Conservation (phyloP, 2,888 invertebrate species). For the Ceriagrion tenellum region DNA sequence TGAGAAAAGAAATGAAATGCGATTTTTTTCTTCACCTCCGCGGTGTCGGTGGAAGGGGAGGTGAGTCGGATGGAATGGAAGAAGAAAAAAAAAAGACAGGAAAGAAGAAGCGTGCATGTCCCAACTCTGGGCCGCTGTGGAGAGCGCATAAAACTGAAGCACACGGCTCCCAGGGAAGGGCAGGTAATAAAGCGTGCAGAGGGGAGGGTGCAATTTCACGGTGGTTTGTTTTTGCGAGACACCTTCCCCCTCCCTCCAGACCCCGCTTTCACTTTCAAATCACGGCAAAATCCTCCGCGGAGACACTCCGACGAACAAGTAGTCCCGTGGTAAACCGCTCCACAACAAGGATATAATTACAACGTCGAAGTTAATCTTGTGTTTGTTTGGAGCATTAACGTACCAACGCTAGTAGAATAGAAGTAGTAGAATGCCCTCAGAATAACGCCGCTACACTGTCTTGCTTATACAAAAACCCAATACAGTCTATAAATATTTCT, state of each 20-base stretch:
- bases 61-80: background rate
- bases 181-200: background rate
- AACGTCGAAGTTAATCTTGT: background rate
- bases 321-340: background rate
- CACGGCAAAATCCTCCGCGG: background rate
- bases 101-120: conserved; percentile 3
- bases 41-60: background rate
- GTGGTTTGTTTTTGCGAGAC: conserved; percentile 20
- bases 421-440: too few relatives aligned
- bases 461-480: too few relatives aligned
- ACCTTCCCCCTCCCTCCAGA: too few relatives aligned
- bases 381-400: background rate
- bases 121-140: background rate
- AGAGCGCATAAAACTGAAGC: conserved; percentile 2
- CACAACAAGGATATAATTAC: background rate
- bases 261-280: conserved; percentile 14
- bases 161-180: background rate
- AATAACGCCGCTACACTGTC: too few relatives aligned
- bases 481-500: too few relatives aligned
- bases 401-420: too few relatives aligned
- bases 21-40: background rate
- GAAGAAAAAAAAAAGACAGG: background rate
- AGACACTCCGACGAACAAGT: background rate
- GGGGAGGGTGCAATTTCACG: conserved; percentile 5
- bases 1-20: conserved; percentile 44